Conservation (phyloP, 2,888 invertebrate genomes). For the Lycophotia porphyrea region DNA sequence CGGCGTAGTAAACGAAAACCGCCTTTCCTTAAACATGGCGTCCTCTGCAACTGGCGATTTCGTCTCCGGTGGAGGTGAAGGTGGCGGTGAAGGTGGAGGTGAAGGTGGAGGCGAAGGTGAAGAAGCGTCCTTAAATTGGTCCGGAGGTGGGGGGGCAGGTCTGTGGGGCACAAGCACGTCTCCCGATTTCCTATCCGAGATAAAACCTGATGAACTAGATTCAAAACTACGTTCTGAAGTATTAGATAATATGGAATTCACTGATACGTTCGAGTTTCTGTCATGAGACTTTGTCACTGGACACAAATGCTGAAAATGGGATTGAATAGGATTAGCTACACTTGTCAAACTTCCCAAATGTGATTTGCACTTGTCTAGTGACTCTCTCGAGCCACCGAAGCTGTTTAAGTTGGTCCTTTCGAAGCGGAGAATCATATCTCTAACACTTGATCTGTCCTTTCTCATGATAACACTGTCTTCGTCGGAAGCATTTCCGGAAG, state of each 20-base stretch:
- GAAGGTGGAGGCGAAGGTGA: conserved; percentile 66
- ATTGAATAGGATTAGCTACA: conserved; percentile 84
- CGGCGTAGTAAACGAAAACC: conserved; percentile 83
- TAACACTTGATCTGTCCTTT: conserved; percentile 82
- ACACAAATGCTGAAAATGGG: conserved; percentile 82
- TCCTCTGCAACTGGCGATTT: conserved; percentile 76
- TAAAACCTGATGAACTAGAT: conserved; percentile 88
- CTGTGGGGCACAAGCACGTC: conserved; percentile 81
- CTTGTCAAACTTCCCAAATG: conserved; percentile 83
- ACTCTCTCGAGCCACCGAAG: conserved; percentile 81
- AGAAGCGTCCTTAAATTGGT: conserved; percentile 79
- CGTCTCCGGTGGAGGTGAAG: conserved; percentile 74
- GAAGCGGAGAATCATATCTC: conserved; percentile 86
- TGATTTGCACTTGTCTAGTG: conserved; percentile 81
- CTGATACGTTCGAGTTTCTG: conserved; percentile 87
- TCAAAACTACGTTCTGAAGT: conserved; percentile 86
- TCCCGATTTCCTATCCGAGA: conserved; percentile 85
- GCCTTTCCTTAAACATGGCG: conserved; percentile 73
- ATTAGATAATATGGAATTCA: conserved; percentile 88
- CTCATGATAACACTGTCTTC: conserved; percentile 83
- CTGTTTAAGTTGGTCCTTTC: conserved; percentile 80
- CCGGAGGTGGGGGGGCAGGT: conserved; percentile 87
- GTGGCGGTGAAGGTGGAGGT: neutral
- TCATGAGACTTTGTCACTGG: conserved; percentile 84
- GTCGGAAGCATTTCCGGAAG: conserved; percentile 79